These are phyloP conservation scores for Nymphicus hollandicus DNA, from an alignment of 2,113 vertebrate genomes.

Conservation along the genomic window DNA sequence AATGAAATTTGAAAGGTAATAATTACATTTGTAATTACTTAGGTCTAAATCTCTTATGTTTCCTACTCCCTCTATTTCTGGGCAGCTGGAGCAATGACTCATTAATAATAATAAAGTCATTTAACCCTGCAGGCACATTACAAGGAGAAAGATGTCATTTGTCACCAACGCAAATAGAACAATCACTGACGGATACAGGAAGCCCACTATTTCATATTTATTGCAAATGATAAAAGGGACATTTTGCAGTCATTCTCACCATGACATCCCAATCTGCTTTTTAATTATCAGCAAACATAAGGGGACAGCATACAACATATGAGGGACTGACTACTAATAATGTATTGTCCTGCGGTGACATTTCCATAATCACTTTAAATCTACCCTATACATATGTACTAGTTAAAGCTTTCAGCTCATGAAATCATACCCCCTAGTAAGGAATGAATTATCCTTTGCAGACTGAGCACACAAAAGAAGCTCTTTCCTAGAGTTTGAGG, in stretches of 20 bases:
- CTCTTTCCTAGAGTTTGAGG: background rate
- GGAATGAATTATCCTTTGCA: constrained; percentile 39
- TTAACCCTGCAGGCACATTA: constrained; percentile 83
- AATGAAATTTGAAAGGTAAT: constrained; percentile 80
- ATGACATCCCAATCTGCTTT: constrained; percentile 66
- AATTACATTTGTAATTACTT: constrained; percentile 86
- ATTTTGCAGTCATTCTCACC: constrained; percentile 54
- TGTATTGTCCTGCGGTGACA: constrained; percentile 49
- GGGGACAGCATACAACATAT: constrained; percentile 39
- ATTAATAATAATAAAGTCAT: constrained; percentile 90
- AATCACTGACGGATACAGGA: constrained; percentile 74
- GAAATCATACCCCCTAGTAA: constrained; percentile 30
- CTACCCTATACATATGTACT: constrained; percentile 35
- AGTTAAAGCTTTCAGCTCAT: constrained; percentile 45
- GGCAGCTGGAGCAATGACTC: constrained; percentile 66
- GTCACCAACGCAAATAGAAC: constrained; percentile 76
- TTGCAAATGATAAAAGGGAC: constrained; percentile 61
- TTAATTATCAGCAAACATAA: constrained; percentile 71
- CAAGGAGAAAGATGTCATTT: constrained; percentile 80
- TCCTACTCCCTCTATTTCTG: constrained; percentile 58
- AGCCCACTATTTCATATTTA: constrained; percentile 76
- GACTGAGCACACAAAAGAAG: background rate
- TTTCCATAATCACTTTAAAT: constrained; percentile 63
- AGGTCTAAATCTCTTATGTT: constrained; percentile 76
- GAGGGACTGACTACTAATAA: constrained; percentile 34